Base-by-base conservation (phyloP, 1,140 invertebrate genomes). In the Elysia chlorotica region DNA sequence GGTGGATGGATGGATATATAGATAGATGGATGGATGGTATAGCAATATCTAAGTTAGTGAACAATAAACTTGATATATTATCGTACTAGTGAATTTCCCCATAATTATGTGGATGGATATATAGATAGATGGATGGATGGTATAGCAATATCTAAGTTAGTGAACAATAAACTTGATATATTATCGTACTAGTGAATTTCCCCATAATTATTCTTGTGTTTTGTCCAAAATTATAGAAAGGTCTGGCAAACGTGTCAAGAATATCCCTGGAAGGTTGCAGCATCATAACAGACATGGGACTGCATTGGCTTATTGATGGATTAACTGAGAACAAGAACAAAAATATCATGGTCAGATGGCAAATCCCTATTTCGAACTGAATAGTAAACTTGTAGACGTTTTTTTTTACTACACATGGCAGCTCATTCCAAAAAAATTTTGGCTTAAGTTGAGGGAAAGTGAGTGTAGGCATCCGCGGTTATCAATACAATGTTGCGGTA, bases 241-340 rank as follows among this genome's bases (percentile, higher is more conserved):
- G 53, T 6, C 28, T 71, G 31, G 54, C 30, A 10, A 74, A 71
- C 31, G 41, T 79, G 17, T 41, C 48, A 31, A 48, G 25, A 56
- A 67, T 79, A 21, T 66, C 69, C 38, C 65, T 79, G 25, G 62
- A 65, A 36, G 78, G 78, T 17, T 79, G 78, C 65, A 62, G 69
- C 2, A 41, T 78, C 19, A 6, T 79, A 2, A 78, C 74, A 30
- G 76, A 79, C 63, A 23, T 68, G 23, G 78, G 78, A 6, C 68
- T 79, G 21, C 74, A 74, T 41, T 78, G 78, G 78, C 59, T 79
- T 28, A 71, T 73, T 2, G 36, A 77, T 6, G 48, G 74, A 5
- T 41, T 78, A 36, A 33, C 62, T 33, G 57, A 53, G 38, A 68
- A 53, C n/a, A 65, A 54, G 28, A 6, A 48, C 25, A 57, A 30